Evolutionary conservation across 2,113 vertebrate genomes (phyloP).

Genomic region (Hippocampus mohnikei): DNA sequence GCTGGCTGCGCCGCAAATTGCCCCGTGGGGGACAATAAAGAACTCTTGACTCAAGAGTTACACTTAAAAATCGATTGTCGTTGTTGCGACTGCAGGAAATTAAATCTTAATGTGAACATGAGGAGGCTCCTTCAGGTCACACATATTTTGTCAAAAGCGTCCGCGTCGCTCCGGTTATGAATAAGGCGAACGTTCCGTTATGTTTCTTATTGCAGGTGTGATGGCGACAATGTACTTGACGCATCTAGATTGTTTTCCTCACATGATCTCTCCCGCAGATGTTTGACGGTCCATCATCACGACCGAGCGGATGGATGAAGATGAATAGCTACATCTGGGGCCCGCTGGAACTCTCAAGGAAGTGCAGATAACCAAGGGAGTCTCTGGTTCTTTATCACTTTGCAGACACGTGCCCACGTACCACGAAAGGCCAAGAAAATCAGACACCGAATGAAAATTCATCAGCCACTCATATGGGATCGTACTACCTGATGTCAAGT

Average conservation of each 20-base stretch:
- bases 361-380: conserved; percentile 68
- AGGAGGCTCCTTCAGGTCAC: conserved; percentile 26
- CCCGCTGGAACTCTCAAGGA: conserved; percentile 63
- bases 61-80: conserved; percentile 68
- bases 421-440: conserved; percentile 45
- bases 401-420: conserved; percentile 59
- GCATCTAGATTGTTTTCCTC: conserved; percentile 33
- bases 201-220: not conserved
- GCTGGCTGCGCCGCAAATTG: no score
- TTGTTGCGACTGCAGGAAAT: conserved; percentile 47
- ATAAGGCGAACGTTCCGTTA: conserved; percentile 2
- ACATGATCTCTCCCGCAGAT: conserved; percentile 25
- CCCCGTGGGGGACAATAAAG: no score
- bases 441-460: conserved; percentile 45
- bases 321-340: conserved; percentile 69
- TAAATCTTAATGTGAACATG: conserved; percentile 39
- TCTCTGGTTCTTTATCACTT: conserved; percentile 66
- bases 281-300: conserved; percentile 47
- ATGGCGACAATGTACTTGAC: conserved; percentile 41
- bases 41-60: conserved; percentile 15
- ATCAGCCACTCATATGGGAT: conserved; percentile 25
- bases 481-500: conserved; percentile 45
- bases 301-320: conserved; percentile 66
- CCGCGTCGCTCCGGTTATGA: conserved; percentile 3
- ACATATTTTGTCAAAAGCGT: conserved; percentile 35